These are phyloP conservation scores for Blera fallax DNA, from an alignment of 2,888 invertebrate genomes.

Conservation along the genomic window DNA sequence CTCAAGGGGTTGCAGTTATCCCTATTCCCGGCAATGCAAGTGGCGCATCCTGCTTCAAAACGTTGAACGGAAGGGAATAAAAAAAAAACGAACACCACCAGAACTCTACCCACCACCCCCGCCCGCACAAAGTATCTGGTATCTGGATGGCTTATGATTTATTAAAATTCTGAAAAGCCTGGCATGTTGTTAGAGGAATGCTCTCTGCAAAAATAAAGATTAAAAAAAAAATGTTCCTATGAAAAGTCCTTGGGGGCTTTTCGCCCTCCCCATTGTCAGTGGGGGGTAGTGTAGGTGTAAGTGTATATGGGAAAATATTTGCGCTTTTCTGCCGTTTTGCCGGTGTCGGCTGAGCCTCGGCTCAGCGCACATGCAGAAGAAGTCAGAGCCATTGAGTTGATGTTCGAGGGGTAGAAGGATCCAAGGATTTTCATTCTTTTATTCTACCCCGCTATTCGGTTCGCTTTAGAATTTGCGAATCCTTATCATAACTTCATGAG, in stretches of 20 bases:
- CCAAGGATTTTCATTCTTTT: constrained; percentile 38
- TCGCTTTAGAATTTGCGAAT: constrained; percentile 70
- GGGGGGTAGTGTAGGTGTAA: constrained; percentile 9
- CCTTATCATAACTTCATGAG: constrained; percentile 72
- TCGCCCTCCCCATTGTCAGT: not conserved
- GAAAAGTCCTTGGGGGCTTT: constrained; percentile 59
- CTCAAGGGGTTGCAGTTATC: constrained; percentile 51
- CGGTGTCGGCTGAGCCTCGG: constrained; percentile 27
- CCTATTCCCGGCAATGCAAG: constrained; percentile 43
- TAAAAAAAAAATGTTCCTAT: constrained; percentile 33
- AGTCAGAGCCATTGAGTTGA: constrained; percentile 49
- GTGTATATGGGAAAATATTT: constrained; percentile 63
- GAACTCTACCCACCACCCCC: not conserved
- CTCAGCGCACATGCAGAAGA: constrained; percentile 29
- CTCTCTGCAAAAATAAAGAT: constrained; percentile 64
- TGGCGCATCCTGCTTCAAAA: constrained; percentile 62
- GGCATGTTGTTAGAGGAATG: constrained; percentile 71
- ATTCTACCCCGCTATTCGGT: constrained; percentile 47
- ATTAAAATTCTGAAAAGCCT: constrained; percentile 72
- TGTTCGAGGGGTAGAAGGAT: constrained; percentile 11
- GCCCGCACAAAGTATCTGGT: constrained; percentile 58
- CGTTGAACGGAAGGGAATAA: constrained; percentile 19
- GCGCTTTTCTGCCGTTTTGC: constrained; percentile 64
- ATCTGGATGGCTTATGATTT: constrained; percentile 72
- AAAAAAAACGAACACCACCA: not conserved